Base-by-base conservation (phyloP, 2,888 invertebrate genomes). In the Pherbina coryleti region DNA sequence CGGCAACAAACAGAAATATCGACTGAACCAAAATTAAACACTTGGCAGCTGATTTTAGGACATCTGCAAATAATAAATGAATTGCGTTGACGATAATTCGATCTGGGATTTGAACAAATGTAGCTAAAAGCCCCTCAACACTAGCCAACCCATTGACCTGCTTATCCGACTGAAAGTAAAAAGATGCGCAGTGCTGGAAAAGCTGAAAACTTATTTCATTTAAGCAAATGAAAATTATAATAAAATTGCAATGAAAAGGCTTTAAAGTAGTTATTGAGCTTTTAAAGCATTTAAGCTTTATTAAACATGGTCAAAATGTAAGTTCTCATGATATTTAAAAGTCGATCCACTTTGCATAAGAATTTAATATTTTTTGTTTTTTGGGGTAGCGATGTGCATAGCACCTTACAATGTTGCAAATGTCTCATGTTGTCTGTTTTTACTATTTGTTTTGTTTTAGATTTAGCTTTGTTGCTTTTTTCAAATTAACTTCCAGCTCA, bases 401-500 rank as follows among this genome's bases (percentile, higher is more conserved):
- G 57, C 28, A 25, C 25, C 28, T 60, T 11, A 22, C 28, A 28
- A 22, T 60, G 11, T 22, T 60, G 17, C 55, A n/a, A n/a, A n/a
- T 22, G 55, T 14, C 60, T 60, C 22, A 7, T 37, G 44, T 44
- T 28, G 62, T 17, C 62, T 31, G 25, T 14, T 25, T 22, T 28
- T 64, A 1, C 11, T 3, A 4, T 34, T 44, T 31, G 17, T 17
- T 64, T 8, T 31, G 28, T n/a, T 64, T 64, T 28, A 25, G 9
- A 17, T 64, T 64, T 28, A 5, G 8, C 9, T 25, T 55, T 72
- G 19, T 49, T 64, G 51, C 25, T 71, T 71, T 66, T 34, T 31
- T 37, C 75, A 77, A 67, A 77, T 77, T 67, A 77, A 77, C 72
- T 77, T 73, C 51, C 71, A 76, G 76, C 51, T 76, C 77, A 62